phyloP scores from a whole-genome alignment of 2,888 invertebrate species.

The Nomada flava region DNA sequence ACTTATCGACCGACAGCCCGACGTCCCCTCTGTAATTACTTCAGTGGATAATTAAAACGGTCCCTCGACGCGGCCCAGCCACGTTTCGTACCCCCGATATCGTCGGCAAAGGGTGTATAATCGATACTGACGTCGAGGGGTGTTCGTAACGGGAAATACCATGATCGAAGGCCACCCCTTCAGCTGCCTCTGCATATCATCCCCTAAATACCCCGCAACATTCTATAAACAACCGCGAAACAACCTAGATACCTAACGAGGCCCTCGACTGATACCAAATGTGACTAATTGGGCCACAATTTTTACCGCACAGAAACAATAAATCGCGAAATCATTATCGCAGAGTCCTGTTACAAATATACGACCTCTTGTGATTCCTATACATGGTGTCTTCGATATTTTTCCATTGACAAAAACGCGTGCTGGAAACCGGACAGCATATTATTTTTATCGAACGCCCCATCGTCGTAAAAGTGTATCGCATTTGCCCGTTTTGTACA shows the following conservation, averaged over 20 bases:
- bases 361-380: too few species aligned
- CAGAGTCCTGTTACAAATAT: too few species aligned
- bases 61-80: conserved; percentile 69
- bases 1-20: conserved; percentile 64
- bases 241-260: conserved; percentile 57
- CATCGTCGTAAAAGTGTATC: neutral
- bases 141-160: conserved; percentile 77
- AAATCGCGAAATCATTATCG: too few species aligned
- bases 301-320: neutral
- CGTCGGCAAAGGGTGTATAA: conserved; percentile 76
- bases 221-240: conserved; percentile 61
- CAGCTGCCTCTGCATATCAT: conserved; percentile 49
- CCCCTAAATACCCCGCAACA: conserved; percentile 64
- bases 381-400: too few species aligned
- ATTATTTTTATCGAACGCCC: neutral
- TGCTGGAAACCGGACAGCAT: neutral
- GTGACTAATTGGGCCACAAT: conserved; percentile 17
- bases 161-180: conserved; percentile 64
- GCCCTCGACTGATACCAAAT: conserved; percentile 15
- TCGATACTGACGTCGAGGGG: conserved; percentile 80
- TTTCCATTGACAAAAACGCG: too few species aligned
- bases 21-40: conserved; percentile 73
- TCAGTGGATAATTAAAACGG: conserved; percentile 76
- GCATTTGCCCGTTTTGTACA: too few species aligned
- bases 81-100: conserved; percentile 53